phyloP scores from a whole-genome alignment of 2,113 vertebrate species.

The Hydrolagus affinis region DNA sequence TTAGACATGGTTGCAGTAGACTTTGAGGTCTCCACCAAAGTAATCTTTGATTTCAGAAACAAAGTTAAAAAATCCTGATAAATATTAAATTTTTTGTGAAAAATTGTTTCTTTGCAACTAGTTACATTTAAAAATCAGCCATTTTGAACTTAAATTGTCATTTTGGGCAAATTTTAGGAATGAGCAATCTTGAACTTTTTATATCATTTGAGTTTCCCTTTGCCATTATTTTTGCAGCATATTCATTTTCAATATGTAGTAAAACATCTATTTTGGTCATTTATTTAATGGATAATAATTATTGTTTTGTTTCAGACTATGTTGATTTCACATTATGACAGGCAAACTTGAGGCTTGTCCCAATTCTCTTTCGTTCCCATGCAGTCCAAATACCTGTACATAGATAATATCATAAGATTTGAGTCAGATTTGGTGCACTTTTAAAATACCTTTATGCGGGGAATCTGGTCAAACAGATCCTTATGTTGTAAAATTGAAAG shows the following conservation, averaged over 20 bases:
- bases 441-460: neutral
- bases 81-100: neutral
- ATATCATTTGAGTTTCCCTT: neutral
- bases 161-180: neutral
- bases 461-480: neutral
- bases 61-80: neutral
- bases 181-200: neutral
- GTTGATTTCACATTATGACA: neutral
- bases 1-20: neutral
- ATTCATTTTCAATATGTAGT: neutral
- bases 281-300: neutral
- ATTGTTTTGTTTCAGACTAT: neutral
- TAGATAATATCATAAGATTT: too few relatives aligned
- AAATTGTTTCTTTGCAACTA: neutral
- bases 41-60: neutral
- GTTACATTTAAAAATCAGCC: neutral
- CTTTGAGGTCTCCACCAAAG: neutral
- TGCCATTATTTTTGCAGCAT: slow-evolving; percentile 4
- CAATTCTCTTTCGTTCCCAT: neutral
- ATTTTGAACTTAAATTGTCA: neutral
- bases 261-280: neutral
- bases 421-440: too few relatives aligned
- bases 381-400: too few relatives aligned
- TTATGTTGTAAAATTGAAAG: slow-evolving; percentile 16
- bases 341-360: neutral